Evolutionary conservation across 2,113 vertebrate species (phyloP).

Genomic region (Chascanopsetta lugubris): DNA sequence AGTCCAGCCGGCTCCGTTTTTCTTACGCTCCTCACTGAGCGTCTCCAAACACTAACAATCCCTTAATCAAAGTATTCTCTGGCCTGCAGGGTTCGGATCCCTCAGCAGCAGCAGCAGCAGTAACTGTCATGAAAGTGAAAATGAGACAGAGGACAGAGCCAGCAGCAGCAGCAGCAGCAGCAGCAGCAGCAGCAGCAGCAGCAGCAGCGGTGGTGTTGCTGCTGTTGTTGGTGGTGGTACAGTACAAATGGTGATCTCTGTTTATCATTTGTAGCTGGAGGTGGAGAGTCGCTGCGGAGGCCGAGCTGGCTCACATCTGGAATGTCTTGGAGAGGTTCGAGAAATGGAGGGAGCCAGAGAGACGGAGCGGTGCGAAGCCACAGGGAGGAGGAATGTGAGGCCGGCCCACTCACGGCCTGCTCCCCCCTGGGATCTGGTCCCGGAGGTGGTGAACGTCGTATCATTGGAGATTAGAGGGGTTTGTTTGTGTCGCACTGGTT

Average conservation of each 20-base stretch:
- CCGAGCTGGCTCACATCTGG: slow-evolving; percentile 52
- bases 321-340: slow-evolving; percentile 57
- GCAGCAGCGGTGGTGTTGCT: slow-evolving; percentile 15
- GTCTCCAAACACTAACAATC: slow-evolving; percentile 34
- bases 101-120: slow-evolving; percentile 36
- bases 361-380: slow-evolving; percentile 50
- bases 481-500: slow-evolving; percentile 13
- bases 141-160: not conserved
- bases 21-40: slow-evolving; percentile 36
- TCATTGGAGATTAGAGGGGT: slow-evolving; percentile 42
- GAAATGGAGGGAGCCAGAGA: slow-evolving; percentile 22
- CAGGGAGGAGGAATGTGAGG: slow-evolving; percentile 66
- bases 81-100: slow-evolving; percentile 25
- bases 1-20: slow-evolving; percentile 5
- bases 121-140: slow-evolving; percentile 28
- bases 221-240: too few species aligned
- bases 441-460: not conserved
- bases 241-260: too few species aligned
- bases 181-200: slow-evolving; percentile 1
- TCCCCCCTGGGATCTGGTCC: slow-evolving; percentile 35
- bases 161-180: slow-evolving; percentile 10
- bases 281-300: slow-evolving; percentile 9
- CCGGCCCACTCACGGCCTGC: slow-evolving; percentile 40
- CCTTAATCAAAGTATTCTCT: slow-evolving; percentile 17
- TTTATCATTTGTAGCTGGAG: slow-evolving; percentile 39